Percentiles rank a stretch among this genome's conserved stretches.
These are phyloP conservation scores for Gortyna flavago DNA, from an alignment of 2,888 invertebrate genomes.

Conservation along the genomic window DNA sequence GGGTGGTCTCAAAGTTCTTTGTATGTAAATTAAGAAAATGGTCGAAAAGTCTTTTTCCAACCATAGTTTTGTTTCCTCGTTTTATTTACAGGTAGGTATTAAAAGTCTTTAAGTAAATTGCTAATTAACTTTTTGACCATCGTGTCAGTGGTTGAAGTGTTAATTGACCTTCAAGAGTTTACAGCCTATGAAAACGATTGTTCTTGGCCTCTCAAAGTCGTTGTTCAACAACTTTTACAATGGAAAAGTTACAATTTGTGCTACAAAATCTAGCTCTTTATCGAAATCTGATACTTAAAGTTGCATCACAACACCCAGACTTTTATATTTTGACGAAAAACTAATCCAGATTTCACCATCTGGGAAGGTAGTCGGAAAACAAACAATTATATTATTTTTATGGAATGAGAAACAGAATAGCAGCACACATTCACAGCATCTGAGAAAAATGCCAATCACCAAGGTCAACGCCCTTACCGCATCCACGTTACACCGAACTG, in stretches of 20 bases:
- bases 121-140: neutral
- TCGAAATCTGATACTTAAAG: neutral
- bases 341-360: neutral
- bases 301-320: neutral
- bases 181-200: neutral
- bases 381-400: neutral
- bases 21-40: conserved; percentile 50
- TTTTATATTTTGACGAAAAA: neutral
- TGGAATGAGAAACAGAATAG: neutral
- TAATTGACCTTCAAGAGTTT: neutral
- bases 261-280: neutral
- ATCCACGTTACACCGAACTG: conserved; percentile 40
- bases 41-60: neutral
- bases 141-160: neutral
- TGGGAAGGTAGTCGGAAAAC: neutral
- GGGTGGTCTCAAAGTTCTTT: conserved; percentile 58
- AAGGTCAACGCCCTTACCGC: conserved; percentile 53
- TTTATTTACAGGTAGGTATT: conserved; percentile 4
- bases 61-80: neutral
- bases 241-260: neutral
- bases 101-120: neutral
- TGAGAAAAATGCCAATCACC: conserved; percentile 49
- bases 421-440: conserved; percentile 3
- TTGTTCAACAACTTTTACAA: neutral
- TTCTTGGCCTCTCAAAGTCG: neutral